These are phyloP conservation scores for Zaprionus tsacasi DNA, from an alignment of 1,140 invertebrate species.

Conservation along the genomic window DNA sequence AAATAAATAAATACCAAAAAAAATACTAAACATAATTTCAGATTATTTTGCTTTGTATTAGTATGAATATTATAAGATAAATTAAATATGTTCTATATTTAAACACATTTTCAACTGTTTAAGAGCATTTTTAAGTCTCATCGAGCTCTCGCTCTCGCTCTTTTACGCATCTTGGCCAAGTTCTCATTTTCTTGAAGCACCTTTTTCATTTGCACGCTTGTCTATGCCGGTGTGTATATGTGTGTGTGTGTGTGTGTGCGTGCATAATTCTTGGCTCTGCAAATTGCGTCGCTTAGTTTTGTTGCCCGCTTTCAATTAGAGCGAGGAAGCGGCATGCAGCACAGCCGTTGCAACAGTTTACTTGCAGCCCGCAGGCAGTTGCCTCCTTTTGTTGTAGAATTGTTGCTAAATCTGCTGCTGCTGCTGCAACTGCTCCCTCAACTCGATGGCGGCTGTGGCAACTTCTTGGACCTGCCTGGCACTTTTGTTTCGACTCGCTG, in stretches of 20 bases:
- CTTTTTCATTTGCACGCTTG: constrained; percentile 33
- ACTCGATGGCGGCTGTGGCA: constrained; percentile 33
- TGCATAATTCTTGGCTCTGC: constrained; percentile 69
- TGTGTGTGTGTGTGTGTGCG: constrained; percentile 22
- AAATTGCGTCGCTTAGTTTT: constrained; percentile 65
- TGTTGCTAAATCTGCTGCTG: constrained; percentile 29
- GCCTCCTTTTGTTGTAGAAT: constrained; percentile 48
- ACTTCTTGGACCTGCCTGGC: constrained; percentile 60
- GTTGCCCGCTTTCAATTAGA: constrained; percentile 71
- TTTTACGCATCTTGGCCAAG: background rate
- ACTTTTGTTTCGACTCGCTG: constrained; percentile 78
- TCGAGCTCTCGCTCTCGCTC: background rate
- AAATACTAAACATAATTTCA: too few relatives aligned
- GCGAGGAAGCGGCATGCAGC: constrained; percentile 26
- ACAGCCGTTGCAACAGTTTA: constrained; percentile 67
- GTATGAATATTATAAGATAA: too few relatives aligned
- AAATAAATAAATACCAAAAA: too few relatives aligned
- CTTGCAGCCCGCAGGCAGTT: constrained; percentile 21
- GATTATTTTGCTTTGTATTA: background rate
- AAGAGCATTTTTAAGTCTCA: constrained; percentile 1
- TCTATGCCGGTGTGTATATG: constrained; percentile 20
- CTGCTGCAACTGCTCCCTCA: constrained; percentile 4
- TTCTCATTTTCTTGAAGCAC: constrained; percentile 28
- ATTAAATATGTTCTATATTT: background rate
- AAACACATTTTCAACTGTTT: background rate